A percentile compares a stretch with the other conserved stretches of the same genome.
Evolutionary conservation across 1,140 invertebrate genomes (phyloP).

Genomic region (Heliothis virescens): DNA sequence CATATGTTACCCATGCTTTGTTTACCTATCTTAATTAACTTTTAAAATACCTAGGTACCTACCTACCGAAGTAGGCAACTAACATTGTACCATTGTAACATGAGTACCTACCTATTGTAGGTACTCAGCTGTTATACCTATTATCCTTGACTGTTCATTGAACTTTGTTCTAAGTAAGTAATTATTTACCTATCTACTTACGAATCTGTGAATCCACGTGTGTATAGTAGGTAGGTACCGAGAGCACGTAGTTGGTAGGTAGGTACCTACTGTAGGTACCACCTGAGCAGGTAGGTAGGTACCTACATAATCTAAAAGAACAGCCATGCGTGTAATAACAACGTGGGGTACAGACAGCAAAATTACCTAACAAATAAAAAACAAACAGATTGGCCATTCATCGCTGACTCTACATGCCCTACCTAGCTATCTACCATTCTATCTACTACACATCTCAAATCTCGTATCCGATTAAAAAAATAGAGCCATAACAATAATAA

Average conservation of each 20-base stretch:
- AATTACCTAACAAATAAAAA: neutral
- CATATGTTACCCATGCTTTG: no score
- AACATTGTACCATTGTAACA: no score
- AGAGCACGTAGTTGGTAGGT: neutral
- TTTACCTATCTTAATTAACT: no score
- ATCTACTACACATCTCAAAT: neutral
- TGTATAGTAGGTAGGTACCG: neutral
- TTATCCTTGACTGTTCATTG: conserved; percentile 34
- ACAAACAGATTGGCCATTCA: conserved; percentile 15
- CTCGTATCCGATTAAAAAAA: conserved; percentile 53
- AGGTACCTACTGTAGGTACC: neutral
- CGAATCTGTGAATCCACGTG: neutral
- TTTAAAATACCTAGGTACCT: no score
- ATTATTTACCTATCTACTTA: neutral
- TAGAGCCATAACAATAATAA: conserved; percentile 53
- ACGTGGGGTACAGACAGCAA: neutral
- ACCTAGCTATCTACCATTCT: neutral
- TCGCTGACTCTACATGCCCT: neutral
- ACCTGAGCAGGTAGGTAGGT: neutral
- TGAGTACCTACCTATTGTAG: neutral
- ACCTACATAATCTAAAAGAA: neutral
- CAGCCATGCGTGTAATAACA: neutral
- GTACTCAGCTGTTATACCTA: neutral
- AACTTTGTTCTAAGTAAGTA: conserved; percentile 9
- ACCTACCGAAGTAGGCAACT: no score